Percentiles rank a stretch among this genome's conserved stretches.
Conservation (phyloP, 2,113 vertebrate genomes). For the Grammomys surdaster region DNA sequence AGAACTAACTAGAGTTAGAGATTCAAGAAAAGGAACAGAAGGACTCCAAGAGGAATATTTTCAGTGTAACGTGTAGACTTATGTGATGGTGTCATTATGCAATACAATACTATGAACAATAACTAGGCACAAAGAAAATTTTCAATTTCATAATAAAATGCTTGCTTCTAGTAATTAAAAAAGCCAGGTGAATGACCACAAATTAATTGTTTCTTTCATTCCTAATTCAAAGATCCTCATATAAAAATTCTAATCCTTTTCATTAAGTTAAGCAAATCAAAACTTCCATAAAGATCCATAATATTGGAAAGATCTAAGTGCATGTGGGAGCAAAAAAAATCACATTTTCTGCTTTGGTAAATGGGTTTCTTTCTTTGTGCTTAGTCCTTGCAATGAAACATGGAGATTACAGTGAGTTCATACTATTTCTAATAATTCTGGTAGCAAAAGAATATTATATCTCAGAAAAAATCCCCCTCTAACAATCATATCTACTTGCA, state of each 20-base stretch:
- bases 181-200: neutral
- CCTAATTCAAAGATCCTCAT: neutral
- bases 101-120: neutral
- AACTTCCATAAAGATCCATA: neutral
- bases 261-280: neutral
- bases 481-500: neutral
- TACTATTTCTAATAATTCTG: neutral
- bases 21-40: neutral
- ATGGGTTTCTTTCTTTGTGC: neutral
- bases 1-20: too few relatives aligned
- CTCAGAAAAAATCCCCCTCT: accelerated
- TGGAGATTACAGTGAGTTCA: neutral
- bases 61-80: neutral
- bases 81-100: neutral
- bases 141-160: neutral
- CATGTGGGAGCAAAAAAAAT: neutral
- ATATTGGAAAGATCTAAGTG: neutral
- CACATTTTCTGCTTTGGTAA: neutral
- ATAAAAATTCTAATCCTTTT: neutral
- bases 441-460: neutral
- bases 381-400: accelerated
- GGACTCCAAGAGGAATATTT: neutral
- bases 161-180: neutral
- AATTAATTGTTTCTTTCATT: neutral
- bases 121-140: neutral